Percentiles rank a stretch among this genome's conserved stretches.
Evolutionary conservation across 2,113 vertebrate genomes (phyloP).

Genomic region (Odocoileus virginianus): DNA sequence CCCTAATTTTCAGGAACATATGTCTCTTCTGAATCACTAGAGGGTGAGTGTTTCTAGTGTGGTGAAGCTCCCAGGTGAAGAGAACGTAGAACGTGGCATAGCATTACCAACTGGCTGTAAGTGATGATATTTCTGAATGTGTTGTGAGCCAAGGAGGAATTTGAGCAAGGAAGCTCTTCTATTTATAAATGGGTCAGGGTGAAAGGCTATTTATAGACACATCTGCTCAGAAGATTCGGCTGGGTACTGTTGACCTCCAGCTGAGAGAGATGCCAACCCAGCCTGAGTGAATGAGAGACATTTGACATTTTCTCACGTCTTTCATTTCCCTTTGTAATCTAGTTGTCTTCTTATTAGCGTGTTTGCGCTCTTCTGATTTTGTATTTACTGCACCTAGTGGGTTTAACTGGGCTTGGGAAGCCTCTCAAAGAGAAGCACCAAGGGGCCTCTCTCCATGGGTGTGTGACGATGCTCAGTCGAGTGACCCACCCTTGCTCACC

Average conservation of each 20-base stretch:
- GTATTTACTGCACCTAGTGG: neutral
- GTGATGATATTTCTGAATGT: neutral
- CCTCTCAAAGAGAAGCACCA: neutral
- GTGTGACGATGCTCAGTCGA: neutral
- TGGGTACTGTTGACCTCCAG: rapidly evolving
- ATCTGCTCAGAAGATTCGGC: neutral
- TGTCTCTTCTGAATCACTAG: neutral
- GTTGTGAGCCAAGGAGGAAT: neutral
- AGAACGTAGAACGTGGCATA: rapidly evolving
- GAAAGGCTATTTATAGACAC: neutral
- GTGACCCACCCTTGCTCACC: rapidly evolving
- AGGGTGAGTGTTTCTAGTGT: neutral
- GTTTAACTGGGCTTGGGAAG: neutral
- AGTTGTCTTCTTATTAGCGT: neutral
- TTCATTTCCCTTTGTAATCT: neutral
- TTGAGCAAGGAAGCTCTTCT: neutral
- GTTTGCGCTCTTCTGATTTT: neutral
- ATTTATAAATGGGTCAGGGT: neutral
- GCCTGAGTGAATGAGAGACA: rapidly evolving
- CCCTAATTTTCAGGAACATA: neutral
- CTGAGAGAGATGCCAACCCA: neutral
- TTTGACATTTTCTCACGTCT: neutral
- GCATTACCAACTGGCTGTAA: neutral
- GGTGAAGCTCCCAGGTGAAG: rapidly evolving
- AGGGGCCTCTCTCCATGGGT: rapidly evolving